Evolutionary conservation across 2,113 vertebrate species (phyloP).

Genomic region (Datnioides undecimradiatus): DNA sequence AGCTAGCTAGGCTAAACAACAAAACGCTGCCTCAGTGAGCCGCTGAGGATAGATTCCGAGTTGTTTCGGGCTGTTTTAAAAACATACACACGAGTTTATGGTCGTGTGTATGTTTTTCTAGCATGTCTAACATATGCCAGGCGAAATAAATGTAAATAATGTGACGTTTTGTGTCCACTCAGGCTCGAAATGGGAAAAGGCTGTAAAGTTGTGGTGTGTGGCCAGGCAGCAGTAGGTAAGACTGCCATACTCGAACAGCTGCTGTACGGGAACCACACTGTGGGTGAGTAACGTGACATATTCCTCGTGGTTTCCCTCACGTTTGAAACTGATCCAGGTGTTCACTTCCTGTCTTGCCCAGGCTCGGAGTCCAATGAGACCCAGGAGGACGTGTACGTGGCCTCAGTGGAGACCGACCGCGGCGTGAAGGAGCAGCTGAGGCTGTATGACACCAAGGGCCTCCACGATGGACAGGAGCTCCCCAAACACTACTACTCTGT

Average conservation of each 20-base stretch:
- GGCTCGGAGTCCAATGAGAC: conserved; percentile 89
- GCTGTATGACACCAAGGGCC: conserved; percentile 92
- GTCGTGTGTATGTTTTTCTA: background rate
- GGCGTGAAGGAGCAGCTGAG: conserved; percentile 94
- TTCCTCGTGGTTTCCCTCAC: background rate
- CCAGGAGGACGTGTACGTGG: conserved; percentile 93
- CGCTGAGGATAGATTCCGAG: background rate
- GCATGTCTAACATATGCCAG: accelerated
- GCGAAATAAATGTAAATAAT: background rate
- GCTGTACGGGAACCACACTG: conserved; percentile 90
- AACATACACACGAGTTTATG: accelerated
- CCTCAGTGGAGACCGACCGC: conserved; percentile 92
- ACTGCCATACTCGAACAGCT: conserved; percentile 95
- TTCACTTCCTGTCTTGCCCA: conserved; percentile 53
- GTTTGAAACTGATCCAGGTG: background rate
- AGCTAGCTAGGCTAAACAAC: conserved; percentile 40
- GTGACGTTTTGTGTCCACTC: background rate
- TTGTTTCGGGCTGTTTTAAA: background rate
- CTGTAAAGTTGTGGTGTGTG: conserved; percentile 95
- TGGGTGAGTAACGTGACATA: conserved; percentile 83
- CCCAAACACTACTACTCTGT: conserved; percentile 94
- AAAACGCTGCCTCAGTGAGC: conserved; percentile 2
- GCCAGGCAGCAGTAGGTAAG: conserved; percentile 92
- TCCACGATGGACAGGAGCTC: conserved; percentile 89
- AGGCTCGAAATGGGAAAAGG: conserved; percentile 91